These are phyloP conservation scores for Onychostoma macrolepis DNA, from an alignment of 2,113 vertebrate species.

Conservation along the genomic window DNA sequence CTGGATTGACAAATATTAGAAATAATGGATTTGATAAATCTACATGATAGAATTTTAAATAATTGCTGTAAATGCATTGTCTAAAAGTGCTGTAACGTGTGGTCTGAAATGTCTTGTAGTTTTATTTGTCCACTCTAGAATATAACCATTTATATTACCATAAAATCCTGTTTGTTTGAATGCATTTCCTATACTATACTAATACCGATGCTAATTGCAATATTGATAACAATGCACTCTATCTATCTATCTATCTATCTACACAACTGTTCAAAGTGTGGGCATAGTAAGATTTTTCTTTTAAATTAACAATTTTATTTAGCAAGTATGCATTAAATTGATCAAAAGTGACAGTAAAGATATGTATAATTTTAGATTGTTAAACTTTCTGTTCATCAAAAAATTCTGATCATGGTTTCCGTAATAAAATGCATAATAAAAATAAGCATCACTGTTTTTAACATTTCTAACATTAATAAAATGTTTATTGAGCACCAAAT, in stretches of 20 bases:
- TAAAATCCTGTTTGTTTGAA: not conserved
- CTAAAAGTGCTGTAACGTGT: not conserved
- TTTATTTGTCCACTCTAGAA: constrained; percentile 3
- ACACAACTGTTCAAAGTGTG: not conserved
- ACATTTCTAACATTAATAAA: not conserved
- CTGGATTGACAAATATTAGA: not conserved
- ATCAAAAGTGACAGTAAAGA: not conserved
- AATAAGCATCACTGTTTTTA: not conserved
- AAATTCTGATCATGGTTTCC: not conserved
- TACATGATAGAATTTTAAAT: not conserved
- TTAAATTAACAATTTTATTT: not conserved
- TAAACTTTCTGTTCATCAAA: not conserved
- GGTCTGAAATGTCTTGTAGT: not conserved
- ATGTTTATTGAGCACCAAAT: not conserved
- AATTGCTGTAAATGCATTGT: not conserved
- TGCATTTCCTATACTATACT: not conserved
- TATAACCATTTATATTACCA: not conserved
- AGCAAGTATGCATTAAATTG: not conserved
- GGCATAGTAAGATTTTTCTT: not conserved
- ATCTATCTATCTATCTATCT: too few relatives aligned
- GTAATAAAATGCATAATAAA: not conserved
- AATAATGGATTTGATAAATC: not conserved
- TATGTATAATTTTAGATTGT: not conserved
- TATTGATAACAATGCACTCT: not conserved
- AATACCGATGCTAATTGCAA: not conserved